Conservation (phyloP, 2,113 vertebrate genomes). For the Dicrurus megarhynchus region DNA sequence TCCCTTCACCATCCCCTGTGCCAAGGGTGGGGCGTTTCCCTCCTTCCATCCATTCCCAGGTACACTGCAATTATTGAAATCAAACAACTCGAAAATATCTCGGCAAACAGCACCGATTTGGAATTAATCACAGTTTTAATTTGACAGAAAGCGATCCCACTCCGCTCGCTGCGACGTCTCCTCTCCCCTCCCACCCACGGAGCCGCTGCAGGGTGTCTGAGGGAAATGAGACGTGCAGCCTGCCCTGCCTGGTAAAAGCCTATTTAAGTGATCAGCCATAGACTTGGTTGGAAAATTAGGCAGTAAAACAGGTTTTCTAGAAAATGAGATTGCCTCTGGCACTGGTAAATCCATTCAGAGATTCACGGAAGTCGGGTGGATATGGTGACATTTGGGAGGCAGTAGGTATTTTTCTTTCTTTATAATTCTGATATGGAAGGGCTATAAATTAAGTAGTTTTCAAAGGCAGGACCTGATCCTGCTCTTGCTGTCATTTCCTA, state of each 20-base stretch:
- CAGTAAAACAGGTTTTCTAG: conserved; percentile 49
- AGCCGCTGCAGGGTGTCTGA: conserved; percentile 61
- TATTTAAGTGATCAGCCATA: conserved; percentile 46
- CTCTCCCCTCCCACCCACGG: conserved; percentile 4
- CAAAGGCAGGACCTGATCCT: not conserved
- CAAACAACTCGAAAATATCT: not conserved
- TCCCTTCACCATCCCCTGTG: not conserved
- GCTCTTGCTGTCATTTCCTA: not conserved
- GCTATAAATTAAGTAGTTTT: conserved; percentile 5
- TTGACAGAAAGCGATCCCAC: conserved; percentile 46
- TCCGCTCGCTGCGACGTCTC: not conserved
- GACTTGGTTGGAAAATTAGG: conserved; percentile 60
- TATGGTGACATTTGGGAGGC: conserved; percentile 2
- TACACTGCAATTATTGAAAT: not conserved
- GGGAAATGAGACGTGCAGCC: conserved; percentile 65
- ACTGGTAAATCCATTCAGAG: conserved; percentile 37
- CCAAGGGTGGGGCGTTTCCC: accelerated
- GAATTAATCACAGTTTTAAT: conserved; percentile 46
- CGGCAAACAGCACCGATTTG: not conserved
- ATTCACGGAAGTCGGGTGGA: not conserved
- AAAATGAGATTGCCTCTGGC: conserved; percentile 66
- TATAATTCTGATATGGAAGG: not conserved
- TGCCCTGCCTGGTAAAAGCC: conserved; percentile 23
- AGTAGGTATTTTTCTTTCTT: not conserved
- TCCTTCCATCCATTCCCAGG: not conserved